phyloP scores from a whole-genome alignment of 2,113 vertebrate genomes.

The Axis porcinus region DNA sequence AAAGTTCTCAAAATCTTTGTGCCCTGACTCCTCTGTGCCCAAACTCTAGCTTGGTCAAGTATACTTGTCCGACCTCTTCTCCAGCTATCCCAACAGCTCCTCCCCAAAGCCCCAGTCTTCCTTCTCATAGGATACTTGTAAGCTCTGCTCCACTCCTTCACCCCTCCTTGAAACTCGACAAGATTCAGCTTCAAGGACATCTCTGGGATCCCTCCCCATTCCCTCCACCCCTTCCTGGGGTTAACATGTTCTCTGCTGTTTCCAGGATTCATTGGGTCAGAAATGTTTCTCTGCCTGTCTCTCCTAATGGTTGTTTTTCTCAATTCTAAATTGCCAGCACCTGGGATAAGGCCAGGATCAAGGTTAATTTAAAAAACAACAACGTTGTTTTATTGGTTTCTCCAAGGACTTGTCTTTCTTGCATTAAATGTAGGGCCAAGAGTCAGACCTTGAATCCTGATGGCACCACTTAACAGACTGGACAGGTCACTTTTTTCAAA shows the following conservation, averaged over 20 bases:
- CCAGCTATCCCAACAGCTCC: not conserved
- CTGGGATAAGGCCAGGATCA: not conserved
- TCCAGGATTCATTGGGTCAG: not conserved
- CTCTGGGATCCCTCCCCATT: not conserved
- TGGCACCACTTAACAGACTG: not conserved
- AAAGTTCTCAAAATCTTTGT: not conserved
- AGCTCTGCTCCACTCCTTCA: not conserved
- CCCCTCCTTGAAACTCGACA: not conserved
- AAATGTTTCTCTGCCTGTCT: not conserved
- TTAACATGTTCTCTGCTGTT: not conserved
- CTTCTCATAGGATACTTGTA: not conserved
- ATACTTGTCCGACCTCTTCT: not conserved
- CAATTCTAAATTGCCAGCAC: not conserved
- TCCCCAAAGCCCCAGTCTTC: accelerated
- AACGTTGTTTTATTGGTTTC: not conserved
- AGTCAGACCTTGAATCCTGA: not conserved
- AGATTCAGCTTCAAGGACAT: not conserved
- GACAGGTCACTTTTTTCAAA: not conserved
- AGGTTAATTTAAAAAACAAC: not conserved
- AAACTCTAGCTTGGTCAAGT: not conserved
- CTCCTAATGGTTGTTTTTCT: not conserved
- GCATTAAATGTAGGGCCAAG: not conserved
- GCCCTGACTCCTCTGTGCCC: not conserved
- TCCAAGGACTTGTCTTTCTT: not conserved
- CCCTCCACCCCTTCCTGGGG: not conserved